phyloP scores from a whole-genome alignment of 2,888 invertebrate genomes.

The Macroteleia sp. region DNA sequence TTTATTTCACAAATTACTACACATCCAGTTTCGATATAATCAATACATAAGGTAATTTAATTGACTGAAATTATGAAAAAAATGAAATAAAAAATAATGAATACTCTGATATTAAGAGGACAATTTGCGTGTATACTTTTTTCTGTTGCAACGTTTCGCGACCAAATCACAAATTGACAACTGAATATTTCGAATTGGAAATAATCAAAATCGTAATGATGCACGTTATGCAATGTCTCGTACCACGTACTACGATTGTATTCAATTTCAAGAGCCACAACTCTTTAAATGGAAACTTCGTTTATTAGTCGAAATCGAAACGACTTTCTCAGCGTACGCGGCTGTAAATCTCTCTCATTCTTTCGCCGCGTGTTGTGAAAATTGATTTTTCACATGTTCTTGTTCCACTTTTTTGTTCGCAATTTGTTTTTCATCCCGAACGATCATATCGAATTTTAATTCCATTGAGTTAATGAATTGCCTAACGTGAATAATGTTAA shows the following conservation, averaged over 20 bases:
- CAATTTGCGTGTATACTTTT: too few species aligned
- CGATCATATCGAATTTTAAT: slow-evolving; percentile 36
- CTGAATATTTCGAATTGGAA: slow-evolving; percentile 29
- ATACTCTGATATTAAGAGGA: too few species aligned
- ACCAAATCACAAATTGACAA: too few species aligned
- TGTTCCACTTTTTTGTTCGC: slow-evolving; percentile 17
- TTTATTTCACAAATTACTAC: too few species aligned
- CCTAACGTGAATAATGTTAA: slow-evolving; percentile 19
- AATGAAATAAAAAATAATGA: too few species aligned
- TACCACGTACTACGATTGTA: slow-evolving; percentile 41
- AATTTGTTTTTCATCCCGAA: slow-evolving; percentile 24
- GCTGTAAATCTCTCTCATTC: slow-evolving; percentile 39
- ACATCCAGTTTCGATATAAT: too few species aligned
- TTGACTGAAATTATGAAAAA: too few species aligned
- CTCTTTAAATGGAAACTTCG: slow-evolving; percentile 54
- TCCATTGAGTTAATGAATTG: slow-evolving; percentile 26
- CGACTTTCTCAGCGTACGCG: slow-evolving; percentile 44
- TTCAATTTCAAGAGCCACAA: slow-evolving; percentile 41
- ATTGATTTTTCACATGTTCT: slow-evolving; percentile 31
- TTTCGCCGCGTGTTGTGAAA: slow-evolving; percentile 20
- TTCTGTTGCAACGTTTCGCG: too few species aligned
- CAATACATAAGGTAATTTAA: too few species aligned
- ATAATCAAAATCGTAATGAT: slow-evolving; percentile 42
- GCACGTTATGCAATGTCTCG: slow-evolving; percentile 32
- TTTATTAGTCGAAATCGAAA: slow-evolving; percentile 50